Base-by-base conservation (phyloP, 2,888 invertebrate species). In the Drosophila kanekoi region DNA sequence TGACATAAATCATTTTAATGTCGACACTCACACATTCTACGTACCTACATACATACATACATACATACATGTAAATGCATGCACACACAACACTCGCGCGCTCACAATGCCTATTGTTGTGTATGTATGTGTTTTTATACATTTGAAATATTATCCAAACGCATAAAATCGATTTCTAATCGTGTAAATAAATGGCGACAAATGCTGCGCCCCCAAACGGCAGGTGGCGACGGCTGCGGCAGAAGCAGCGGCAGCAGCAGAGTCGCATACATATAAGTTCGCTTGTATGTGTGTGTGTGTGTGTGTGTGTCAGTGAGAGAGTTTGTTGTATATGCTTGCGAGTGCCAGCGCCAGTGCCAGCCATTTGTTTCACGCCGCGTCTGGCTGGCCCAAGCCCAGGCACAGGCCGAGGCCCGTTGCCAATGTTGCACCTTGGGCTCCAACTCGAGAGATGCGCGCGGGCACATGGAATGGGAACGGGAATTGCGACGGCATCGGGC, bases 91-190 rank as follows among this genome's bases (percentile, higher is more conserved):
- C n/a, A 16, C 20, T 13, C 4, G 33, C 32, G 38, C 10, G 47
- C 40, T 57, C 52, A 44, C 14, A 44, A 40, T 61, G 18, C 13
- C 20, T 18, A 40, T 38, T 52, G 33, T 45, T 66, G 44, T 35
- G n/a, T n/a, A 14, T 33, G 16, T 13, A 18, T 18, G 53, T 62
- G 62, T 79, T 65, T 67, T 51, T 77, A 35, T 68, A 75, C 72
- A 72, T 75, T 73, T 80, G 77, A 79, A 77, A 84, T 82, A 79
- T 84, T 74, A 68, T 79, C 72, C 70, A 71, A 86, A 86, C 83
- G 83, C 86, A 83, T 81, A 83, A 86, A 83, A 86, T 83, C 83
- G 83, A 83, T 83, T 83, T 86, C 83, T 86, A 83, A 83, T 83
- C 83, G 83, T 83, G 86, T 83, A 83, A 83, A 83, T 83, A 86